Percentiles rank a stretch among this genome's conserved stretches.
These are phyloP conservation scores for Aradus depressus DNA, from an alignment of 2,888 invertebrate species.

Conservation along the genomic window DNA sequence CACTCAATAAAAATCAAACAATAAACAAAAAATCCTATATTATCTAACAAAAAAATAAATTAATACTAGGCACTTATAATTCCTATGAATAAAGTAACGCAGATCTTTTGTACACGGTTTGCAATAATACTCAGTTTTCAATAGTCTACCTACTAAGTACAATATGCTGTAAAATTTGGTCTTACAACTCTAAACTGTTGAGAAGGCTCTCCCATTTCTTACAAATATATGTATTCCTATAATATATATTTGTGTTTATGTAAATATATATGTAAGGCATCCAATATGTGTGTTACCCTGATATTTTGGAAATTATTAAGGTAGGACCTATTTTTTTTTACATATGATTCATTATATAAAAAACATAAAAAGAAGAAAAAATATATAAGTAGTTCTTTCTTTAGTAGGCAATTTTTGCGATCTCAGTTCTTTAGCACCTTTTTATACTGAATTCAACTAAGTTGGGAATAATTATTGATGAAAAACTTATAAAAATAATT, in stretches of 20 bases:
- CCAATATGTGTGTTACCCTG: not conserved
- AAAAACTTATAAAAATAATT: too few relatives aligned
- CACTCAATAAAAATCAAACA: constrained; percentile 16
- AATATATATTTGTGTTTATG: constrained; percentile 1
- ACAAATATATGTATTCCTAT: not conserved
- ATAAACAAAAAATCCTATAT: too few relatives aligned
- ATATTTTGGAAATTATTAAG: too few relatives aligned
- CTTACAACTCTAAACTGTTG: constrained; percentile 15
- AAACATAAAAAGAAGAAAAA: too few relatives aligned
- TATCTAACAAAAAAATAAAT: constrained; percentile 14
- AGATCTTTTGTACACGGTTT: constrained; percentile 14
- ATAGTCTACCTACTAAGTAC: constrained; percentile 12
- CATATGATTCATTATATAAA: too few relatives aligned
- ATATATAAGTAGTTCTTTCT: too few relatives aligned
- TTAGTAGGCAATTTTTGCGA: too few relatives aligned
- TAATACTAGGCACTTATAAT: constrained; percentile 28
- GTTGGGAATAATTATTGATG: too few relatives aligned
- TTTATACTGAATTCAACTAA: too few relatives aligned
- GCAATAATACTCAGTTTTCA: constrained; percentile 12
- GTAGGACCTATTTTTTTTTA: too few relatives aligned
- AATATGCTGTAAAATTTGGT: constrained; percentile 16
- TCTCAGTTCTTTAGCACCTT: too few relatives aligned
- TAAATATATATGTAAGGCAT: constrained; percentile 2
- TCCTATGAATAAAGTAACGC: constrained; percentile 23
- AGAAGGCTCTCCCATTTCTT: constrained; percentile 6